A percentile compares a stretch with the other conserved stretches of the same genome.
Evolutionary conservation across 2,888 invertebrate genomes (phyloP).

Genomic region (Oligia fasciuncula): DNA sequence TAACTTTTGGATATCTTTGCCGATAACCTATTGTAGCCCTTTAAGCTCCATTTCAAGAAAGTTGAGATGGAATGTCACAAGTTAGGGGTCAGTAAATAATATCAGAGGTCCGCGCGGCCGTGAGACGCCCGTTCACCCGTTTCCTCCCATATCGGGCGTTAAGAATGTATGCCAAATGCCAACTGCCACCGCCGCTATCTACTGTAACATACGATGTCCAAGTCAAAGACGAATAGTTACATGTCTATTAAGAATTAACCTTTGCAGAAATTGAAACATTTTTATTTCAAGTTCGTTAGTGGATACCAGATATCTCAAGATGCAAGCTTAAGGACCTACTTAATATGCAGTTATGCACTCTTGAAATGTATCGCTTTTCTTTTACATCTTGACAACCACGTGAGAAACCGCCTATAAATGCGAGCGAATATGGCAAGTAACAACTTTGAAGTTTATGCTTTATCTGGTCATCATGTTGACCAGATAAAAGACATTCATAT

Average conservation of each 20-base stretch:
- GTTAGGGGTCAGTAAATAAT: constrained; percentile 80
- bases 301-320: background rate
- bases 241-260: constrained; percentile 1
- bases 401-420: constrained; percentile 56
- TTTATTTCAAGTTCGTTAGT: background rate
- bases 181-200: constrained; percentile 79
- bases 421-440: constrained; percentile 57
- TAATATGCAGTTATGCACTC: background rate
- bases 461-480: constrained; percentile 34
- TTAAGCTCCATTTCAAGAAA: constrained; percentile 70
- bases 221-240: constrained; percentile 54
- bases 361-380: constrained; percentile 35
- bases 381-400: constrained; percentile 36
- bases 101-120: constrained; percentile 78
- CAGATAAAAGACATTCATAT: constrained; percentile 47
- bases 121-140: constrained; percentile 80
- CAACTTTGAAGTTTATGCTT: constrained; percentile 62
- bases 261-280: background rate
- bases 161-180: constrained; percentile 87
- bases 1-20: constrained; percentile 60
- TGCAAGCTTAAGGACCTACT: background rate
- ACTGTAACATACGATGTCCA: constrained; percentile 53
- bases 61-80: constrained; percentile 75
- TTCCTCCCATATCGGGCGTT: constrained; percentile 84
- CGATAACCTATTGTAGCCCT: constrained; percentile 64